Evolutionary conservation across 2,113 vertebrate genomes (phyloP).

Genomic region (Ceuthmochares aereus): DNA sequence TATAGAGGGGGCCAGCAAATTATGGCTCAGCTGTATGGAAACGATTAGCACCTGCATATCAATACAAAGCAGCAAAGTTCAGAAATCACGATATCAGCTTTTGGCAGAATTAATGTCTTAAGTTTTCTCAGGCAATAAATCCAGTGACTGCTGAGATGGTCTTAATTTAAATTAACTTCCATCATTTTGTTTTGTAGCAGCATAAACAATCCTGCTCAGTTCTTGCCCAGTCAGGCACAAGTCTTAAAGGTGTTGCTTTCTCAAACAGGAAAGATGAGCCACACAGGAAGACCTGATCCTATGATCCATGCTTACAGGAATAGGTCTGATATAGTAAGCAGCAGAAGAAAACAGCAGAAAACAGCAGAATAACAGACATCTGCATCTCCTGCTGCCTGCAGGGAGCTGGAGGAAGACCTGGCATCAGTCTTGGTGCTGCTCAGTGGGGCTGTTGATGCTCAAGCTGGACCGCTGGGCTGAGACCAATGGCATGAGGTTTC

Average conservation of each 20-base stretch:
- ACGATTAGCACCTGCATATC: conserved; percentile 40
- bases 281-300: not conserved
- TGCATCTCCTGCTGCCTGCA: not conserved
- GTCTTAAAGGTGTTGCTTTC: not conserved
- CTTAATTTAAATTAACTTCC: conserved; percentile 20
- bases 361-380: not conserved
- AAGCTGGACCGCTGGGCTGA: too few relatives aligned
- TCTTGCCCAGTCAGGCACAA: not conserved
- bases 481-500: too few relatives aligned
- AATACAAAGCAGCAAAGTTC: not conserved
- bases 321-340: not conserved
- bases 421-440: not conserved
- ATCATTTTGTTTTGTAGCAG: not conserved
- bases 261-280: not conserved
- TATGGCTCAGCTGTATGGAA: not conserved
- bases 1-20: not conserved
- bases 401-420: not conserved
- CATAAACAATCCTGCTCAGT: not conserved
- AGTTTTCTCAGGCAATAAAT: conserved; percentile 34
- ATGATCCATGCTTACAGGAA: not conserved
- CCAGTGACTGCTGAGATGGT: conserved; percentile 19
- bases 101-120: not conserved
- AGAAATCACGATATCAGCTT: conserved; percentile 50
- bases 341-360: not conserved
- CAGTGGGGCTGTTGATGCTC: fast-evolving